Evolutionary conservation across 2,888 invertebrate genomes (phyloP), one percentile per base, ranked within the genome.

Genomic region (Hylaea fasciaria): DNA sequence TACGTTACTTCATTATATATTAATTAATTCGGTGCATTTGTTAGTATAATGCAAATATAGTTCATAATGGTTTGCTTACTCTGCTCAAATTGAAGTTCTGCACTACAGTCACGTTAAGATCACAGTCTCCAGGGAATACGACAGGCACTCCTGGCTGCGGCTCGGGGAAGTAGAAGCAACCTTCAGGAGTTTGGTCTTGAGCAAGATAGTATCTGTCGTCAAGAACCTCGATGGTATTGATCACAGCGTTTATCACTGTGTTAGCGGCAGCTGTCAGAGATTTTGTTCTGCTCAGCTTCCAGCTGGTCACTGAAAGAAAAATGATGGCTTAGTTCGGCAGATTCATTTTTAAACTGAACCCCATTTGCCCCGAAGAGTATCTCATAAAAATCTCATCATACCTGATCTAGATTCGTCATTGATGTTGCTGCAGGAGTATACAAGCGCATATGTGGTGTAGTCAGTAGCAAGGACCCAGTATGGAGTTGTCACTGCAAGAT

Each of bases 401-500:
- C 76, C 68, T 54, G 51, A 51, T 35, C 66, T 46, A n/a, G 56
- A 61, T 4, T 75, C 71, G 1, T 63, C 64, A 28, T 69, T 59
- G 2, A 70, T 16, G 5, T 65, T 53, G 46, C 5, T 37, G 37
- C 75, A 74, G 3, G 72, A 73, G 39, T 76, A 74, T 0, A 73
- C 76, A 2, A 72, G 64, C 7, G 77, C 85, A 67, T 93, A 95
- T 37, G 85, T 85, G 0, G 80, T 80, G 74, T 95, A 95, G 76
- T 95, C 95, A 0, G 95, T 95, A 28, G 90, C 93, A 14, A 95
- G 71, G 0, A 95, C 85, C 94, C 94, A 95, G 72, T 95, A 95
- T 0, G 80, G 62, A 0, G 65, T 65, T 0, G 76, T 70, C 0
- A 68, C 86, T 87, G 73, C 48, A 83, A 82, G 14, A 10, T 43